These are phyloP conservation scores for Argyrosomus japonicus DNA, from an alignment of 2,113 vertebrate species.

Conservation along the genomic window DNA sequence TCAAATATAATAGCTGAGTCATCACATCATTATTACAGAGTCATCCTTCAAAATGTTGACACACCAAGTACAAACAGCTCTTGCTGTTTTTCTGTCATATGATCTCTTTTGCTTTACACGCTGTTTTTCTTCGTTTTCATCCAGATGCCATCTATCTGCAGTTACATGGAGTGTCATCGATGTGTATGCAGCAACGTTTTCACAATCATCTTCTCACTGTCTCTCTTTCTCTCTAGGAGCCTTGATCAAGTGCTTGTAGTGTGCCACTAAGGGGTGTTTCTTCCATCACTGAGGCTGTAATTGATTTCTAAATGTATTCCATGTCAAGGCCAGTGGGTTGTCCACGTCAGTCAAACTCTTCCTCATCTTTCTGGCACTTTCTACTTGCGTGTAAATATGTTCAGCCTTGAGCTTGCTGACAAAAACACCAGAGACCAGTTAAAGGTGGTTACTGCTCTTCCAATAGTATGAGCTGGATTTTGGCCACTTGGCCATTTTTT, in stretches of 20 bases:
- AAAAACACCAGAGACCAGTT: neutral
- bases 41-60: conserved; percentile 34
- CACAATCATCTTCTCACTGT: neutral
- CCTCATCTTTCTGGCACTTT: conserved; percentile 51
- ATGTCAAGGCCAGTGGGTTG: conserved; percentile 64
- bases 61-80: conserved; percentile 6
- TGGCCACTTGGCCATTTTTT: neutral
- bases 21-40: conserved; percentile 18
- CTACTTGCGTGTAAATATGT: conserved; percentile 80
- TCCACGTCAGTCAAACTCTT: conserved; percentile 75
- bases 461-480: neutral
- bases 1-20: conserved; percentile 22
- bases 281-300: conserved; percentile 39
- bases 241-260: neutral
- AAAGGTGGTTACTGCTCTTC: conserved; percentile 1
- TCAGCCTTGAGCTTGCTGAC: neutral
- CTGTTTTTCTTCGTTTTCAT: neutral
- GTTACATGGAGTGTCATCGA: neutral
- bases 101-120: conserved; percentile 1
- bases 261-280: conserved; percentile 7
- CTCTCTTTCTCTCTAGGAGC: neutral
- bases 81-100: conserved; percentile 2
- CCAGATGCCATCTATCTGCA: conserved; percentile 5
- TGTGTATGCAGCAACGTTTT: neutral
- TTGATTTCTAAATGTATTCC: conserved; percentile 73